phyloP scores from a whole-genome alignment of 2,888 invertebrate species.

The Standfussiana lucernea region DNA sequence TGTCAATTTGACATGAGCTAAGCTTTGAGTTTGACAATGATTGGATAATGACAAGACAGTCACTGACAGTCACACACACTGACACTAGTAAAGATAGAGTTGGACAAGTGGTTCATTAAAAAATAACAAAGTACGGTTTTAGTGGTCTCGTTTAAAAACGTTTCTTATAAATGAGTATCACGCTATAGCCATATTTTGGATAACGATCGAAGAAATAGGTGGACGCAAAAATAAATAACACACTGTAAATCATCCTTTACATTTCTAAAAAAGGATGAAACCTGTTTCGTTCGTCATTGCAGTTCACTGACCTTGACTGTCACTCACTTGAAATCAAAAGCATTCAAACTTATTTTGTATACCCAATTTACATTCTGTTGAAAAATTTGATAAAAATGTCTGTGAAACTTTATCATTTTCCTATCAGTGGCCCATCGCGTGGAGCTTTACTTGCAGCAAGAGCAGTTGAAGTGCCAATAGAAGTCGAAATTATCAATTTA shows the following conservation, averaged over 20 bases:
- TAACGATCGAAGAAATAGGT: not conserved
- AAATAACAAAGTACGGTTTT: not conserved
- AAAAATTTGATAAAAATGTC: constrained; percentile 44
- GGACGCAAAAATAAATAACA: not conserved
- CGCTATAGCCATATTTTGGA: too few species aligned
- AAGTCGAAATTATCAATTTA: constrained; percentile 89
- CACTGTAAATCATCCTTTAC: not conserved
- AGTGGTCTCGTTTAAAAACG: not conserved
- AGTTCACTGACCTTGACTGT: constrained; percentile 24
- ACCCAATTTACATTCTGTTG: not conserved
- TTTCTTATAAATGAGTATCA: not conserved
- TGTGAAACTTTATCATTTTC: constrained; percentile 91
- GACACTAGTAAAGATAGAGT: constrained; percentile 1
- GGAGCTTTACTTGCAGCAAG: constrained; percentile 91
- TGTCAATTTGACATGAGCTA: constrained; percentile 21
- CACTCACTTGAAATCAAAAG: constrained; percentile 4
- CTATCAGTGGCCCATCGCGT: constrained; percentile 91
- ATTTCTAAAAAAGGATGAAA: not conserved
- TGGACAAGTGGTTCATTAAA: not conserved
- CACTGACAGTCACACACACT: not conserved
- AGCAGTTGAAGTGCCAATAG: constrained; percentile 88
- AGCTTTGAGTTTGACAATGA: too few species aligned
- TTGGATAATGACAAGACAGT: constrained; percentile 1
- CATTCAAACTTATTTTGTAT: constrained; percentile 15
- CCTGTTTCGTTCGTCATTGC: not conserved